phyloP scores from a whole-genome alignment of 2,888 invertebrate genomes.

The Epistrophe grossulariae region DNA sequence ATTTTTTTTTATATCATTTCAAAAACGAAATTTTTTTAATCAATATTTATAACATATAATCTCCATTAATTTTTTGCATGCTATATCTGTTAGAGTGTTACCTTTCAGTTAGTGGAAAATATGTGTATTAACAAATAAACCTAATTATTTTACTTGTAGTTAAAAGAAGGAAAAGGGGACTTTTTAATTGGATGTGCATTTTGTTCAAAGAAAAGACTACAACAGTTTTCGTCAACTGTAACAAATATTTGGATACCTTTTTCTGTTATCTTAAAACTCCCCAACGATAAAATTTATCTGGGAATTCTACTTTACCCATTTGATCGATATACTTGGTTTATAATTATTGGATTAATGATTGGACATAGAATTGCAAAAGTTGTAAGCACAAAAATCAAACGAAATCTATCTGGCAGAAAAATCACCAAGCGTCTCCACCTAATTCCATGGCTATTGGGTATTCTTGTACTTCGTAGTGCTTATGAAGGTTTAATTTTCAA shows the following conservation, averaged over 20 bases:
- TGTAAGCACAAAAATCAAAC: neutral
- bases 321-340: neutral
- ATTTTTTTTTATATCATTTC: too few species aligned
- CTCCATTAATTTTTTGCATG: too few species aligned
- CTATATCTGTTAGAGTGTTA: too few species aligned
- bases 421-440: neutral
- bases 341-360: neutral
- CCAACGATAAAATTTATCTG: neutral
- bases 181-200: neutral
- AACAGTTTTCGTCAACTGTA: neutral
- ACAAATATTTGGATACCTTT: too few species aligned
- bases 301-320: neutral
- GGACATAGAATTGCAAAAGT: neutral
- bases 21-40: too few species aligned
- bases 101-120: too few species aligned
- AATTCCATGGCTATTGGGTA: neutral
- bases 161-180: neutral
- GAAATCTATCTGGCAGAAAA: neutral
- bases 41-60: too few species aligned
- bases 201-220: neutral
- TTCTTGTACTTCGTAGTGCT: conserved; percentile 70
- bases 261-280: neutral
- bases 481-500: conserved; percentile 78
- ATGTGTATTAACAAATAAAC: too few species aligned
- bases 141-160: too few species aligned